Percentiles rank a stretch among this genome's conserved stretches.
Conservation (phyloP, 1,140 invertebrate genomes). For the Drosophila aff. region DNA sequence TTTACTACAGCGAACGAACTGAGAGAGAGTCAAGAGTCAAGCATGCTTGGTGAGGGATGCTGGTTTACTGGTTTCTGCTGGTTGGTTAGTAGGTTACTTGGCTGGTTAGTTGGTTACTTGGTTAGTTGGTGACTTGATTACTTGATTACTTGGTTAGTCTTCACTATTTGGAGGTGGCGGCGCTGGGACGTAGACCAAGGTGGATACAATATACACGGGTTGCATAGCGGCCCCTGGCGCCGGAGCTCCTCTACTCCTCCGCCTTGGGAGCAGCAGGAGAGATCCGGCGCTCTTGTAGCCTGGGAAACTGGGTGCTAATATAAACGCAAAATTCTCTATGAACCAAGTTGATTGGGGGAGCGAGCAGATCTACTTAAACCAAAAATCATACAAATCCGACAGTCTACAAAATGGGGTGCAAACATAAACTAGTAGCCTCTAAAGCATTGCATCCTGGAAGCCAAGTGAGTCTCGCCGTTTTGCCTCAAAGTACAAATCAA, state of each 20-base stretch:
- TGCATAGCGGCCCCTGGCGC: slow-evolving; percentile 26
- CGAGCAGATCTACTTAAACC: slow-evolving; percentile 22
- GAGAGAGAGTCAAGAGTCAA: slow-evolving; percentile 14
- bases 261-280: slow-evolving; percentile 12
- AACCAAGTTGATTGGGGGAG: slow-evolving; percentile 58
- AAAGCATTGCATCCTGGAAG: slow-evolving; percentile 64
- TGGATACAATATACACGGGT: slow-evolving; percentile 53
- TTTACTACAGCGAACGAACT: slow-evolving; percentile 39
- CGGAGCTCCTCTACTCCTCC: slow-evolving; percentile 20
- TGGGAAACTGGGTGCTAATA: slow-evolving; percentile 77
- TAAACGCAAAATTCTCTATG: slow-evolving; percentile 83
- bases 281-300: slow-evolving; percentile 48
- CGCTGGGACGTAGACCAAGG: slow-evolving; percentile 62
- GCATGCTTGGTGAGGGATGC: slow-evolving; percentile 46
- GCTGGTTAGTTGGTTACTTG: slow-evolving; percentile 19
- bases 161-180: slow-evolving; percentile 64
- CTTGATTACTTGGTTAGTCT: slow-evolving; percentile 10
- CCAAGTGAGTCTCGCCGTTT: slow-evolving; percentile 59
- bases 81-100: slow-evolving; percentile 32
- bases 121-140: slow-evolving; percentile 6
- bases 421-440: slow-evolving; percentile 36
- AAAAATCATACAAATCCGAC: slow-evolving; percentile 41
- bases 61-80: slow-evolving; percentile 36
- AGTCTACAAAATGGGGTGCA: slow-evolving; percentile 42
- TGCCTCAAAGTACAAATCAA: slow-evolving; percentile 34